phyloP scores from a whole-genome alignment of 1,140 invertebrate genomes.

The Micrasema minimum region DNA sequence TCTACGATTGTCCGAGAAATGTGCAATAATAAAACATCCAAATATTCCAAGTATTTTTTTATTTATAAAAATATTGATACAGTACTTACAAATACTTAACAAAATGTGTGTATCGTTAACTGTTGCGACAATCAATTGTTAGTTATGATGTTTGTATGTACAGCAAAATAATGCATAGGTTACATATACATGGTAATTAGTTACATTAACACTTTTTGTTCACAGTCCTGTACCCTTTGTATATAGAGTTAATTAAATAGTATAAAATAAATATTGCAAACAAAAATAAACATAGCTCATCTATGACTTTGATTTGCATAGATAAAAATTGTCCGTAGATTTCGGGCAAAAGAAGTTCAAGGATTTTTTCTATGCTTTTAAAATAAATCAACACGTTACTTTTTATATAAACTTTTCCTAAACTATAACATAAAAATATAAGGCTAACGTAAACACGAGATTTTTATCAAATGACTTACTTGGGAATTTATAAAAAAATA shows the following conservation, averaged over 20 bases:
- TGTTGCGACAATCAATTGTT: conserved; percentile 19
- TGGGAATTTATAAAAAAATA: too few relatives aligned
- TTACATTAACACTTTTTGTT: conserved; percentile 15
- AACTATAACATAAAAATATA: too few relatives aligned
- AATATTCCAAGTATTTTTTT: conserved; percentile 32
- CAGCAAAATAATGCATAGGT: conserved; percentile 18
- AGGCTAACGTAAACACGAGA: too few relatives aligned
- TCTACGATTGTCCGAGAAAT: too few relatives aligned
- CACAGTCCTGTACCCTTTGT: not conserved
- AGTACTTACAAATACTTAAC: conserved; percentile 35
- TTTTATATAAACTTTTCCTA: too few relatives aligned
- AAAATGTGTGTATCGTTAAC: conserved; percentile 26
- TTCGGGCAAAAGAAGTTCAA: too few relatives aligned
- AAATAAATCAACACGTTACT: too few relatives aligned
- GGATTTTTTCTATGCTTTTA: too few relatives aligned
- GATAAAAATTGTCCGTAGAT: too few relatives aligned
- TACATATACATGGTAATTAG: conserved; percentile 41
- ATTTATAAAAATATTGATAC: conserved; percentile 36
- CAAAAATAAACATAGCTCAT: conserved; percentile 5
- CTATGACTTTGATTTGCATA: too few relatives aligned
- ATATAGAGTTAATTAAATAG: conserved; percentile 13
- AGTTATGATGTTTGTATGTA: conserved; percentile 4
- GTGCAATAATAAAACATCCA: not conserved
- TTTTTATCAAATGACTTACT: too few relatives aligned
- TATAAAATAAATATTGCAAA: conserved; percentile 23